Evolutionary conservation across 2,888 invertebrate species (phyloP), one percentile per base, ranked within the genome.

Genomic region (Spilarctia lutea): DNA sequence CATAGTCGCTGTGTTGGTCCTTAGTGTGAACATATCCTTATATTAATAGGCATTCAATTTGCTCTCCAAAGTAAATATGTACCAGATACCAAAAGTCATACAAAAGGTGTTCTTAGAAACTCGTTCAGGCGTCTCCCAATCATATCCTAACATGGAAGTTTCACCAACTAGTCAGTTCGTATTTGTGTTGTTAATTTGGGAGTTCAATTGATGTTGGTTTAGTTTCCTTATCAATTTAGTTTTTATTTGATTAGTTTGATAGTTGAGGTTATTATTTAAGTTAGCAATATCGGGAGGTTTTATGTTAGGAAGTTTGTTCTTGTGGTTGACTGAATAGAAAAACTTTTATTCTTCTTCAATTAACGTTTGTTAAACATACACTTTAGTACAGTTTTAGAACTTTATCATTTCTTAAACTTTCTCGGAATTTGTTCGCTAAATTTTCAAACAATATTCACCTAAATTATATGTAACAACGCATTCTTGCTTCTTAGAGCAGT

Each of bases 151-250:
- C 65, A 65, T 39, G 45, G 13, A 39, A 52, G 56, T 69, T 71
- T 60, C 8, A 42, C 42, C 18, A 71, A 73, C 68, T 67, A 52
- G 39, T 60, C 65, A 56, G 45, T 69, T 68, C 39, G 33, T 79
- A 27, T 83, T 83, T 78, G 77, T 69, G 74, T 83, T 80, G 72
- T 74, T 76, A 76, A 80, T 83, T 76, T 52, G 42, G 3, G 33
- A 52, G 48, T 48, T 42, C 56, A 48, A 67, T 73, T 39, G 67
- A 33, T 67, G 71, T 83, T 78, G 52, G n/a, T 39, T 75, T 39
- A 52, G 77, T 60, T 70, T 79, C 45, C 35, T 73, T 72, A 79
- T 79, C 68, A 74, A 75, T 76, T 74, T 30, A 35, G 35, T 45
- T 73, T 77, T 68, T 67, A 69, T 80, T 83, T 76, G 72, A 74